phyloP scores from a whole-genome alignment of 2,113 vertebrate species.

The human region GRCh38 chr18:72901501-72902000 shows the following conservation, averaged over 20 bases:
- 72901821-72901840: background rate
- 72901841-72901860: background rate
- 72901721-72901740: too few relatives aligned
- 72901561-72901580: background rate
- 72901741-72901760: background rate
- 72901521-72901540: too few relatives aligned
- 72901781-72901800: too few relatives aligned
- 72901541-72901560: background rate
- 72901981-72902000: background rate
- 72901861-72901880: background rate
- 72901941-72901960: background rate
- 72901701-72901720: background rate
- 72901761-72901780: background rate
- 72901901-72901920: background rate
- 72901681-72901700: background rate
- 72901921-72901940: background rate
- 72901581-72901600: background rate
- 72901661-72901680: background rate
- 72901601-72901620: background rate
- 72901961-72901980: accelerated
- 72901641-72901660: background rate
- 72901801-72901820: background rate
- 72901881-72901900: background rate
- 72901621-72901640: background rate
- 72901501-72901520: background rate